A percentile compares a stretch with the other conserved stretches of the same genome.
Conservation (phyloP, 2,888 invertebrate genomes). For the Drosophila fungiperda region DNA sequence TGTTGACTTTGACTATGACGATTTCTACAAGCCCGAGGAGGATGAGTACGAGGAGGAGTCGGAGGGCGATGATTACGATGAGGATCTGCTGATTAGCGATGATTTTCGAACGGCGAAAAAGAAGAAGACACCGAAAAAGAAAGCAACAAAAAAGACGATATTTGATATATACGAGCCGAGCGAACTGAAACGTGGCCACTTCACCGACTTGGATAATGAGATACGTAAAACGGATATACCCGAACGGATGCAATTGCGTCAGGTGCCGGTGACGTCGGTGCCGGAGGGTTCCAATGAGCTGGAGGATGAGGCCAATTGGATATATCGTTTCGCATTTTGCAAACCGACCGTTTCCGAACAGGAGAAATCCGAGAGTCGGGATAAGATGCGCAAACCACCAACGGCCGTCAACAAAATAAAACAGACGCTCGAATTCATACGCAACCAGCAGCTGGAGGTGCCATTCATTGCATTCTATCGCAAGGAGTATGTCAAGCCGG, state of each 20-base stretch:
- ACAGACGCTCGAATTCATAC: slow-evolving; percentile 97
- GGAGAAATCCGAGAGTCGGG: slow-evolving; percentile 83
- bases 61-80: slow-evolving; percentile 91
- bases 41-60: slow-evolving; percentile 92
- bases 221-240: slow-evolving; percentile 95
- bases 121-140: slow-evolving; percentile 91
- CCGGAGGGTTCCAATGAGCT: slow-evolving; percentile 94
- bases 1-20: slow-evolving; percentile 98
- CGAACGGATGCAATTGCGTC: slow-evolving; percentile 96
- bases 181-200: slow-evolving; percentile 97
- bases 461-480: slow-evolving; percentile 99
- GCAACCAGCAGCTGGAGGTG: slow-evolving; percentile 97
- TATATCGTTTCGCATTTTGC: slow-evolving; percentile 96
- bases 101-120: slow-evolving; percentile 88
- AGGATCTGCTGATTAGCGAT: slow-evolving; percentile 89
- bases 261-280: slow-evolving; percentile 93
- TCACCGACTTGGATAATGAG: slow-evolving; percentile 96
- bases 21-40: slow-evolving; percentile 94
- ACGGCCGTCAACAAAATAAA: slow-evolving; percentile 94
- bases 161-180: slow-evolving; percentile 98
- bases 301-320: slow-evolving; percentile 98
- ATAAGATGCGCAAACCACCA: slow-evolving; percentile 88
- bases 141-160: slow-evolving; percentile 93
- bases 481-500: slow-evolving; percentile 98
- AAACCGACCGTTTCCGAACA: slow-evolving; percentile 93